Percentiles rank a stretch among this genome's conserved stretches.
Conservation (phyloP, 2,113 vertebrate species). For the Elaphurus davidianus region DNA sequence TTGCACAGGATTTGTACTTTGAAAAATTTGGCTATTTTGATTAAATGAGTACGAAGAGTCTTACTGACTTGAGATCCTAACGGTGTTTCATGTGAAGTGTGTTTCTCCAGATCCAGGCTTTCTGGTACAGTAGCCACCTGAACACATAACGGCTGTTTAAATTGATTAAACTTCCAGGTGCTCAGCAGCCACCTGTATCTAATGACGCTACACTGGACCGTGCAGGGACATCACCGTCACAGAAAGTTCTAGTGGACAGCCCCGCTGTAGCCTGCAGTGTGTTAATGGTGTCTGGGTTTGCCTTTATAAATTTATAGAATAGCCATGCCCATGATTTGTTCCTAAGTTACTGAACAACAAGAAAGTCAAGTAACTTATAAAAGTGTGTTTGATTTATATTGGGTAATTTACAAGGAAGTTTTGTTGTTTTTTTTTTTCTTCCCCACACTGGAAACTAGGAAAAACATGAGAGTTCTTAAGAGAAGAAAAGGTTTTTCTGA, state of each 20-base stretch:
- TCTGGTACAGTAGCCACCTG: background rate
- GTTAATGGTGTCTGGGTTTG: background rate
- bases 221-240: accelerated
- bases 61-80: background rate
- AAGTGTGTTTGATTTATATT: background rate
- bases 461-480: background rate
- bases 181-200: background rate
- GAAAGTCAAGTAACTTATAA: background rate
- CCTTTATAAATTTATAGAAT: background rate
- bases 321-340: background rate
- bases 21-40: background rate
- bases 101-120: background rate
- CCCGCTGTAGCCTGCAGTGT: background rate
- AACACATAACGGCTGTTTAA: background rate
- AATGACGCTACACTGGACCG: accelerated
- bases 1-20: background rate
- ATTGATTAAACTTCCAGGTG: background rate
- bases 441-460: background rate
- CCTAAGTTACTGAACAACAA: background rate
- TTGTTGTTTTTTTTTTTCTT: background rate
- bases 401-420: background rate
- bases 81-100: background rate
- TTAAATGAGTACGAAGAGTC: background rate
- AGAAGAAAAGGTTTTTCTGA: background rate
- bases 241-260: accelerated